These are phyloP conservation scores for Drosophila phalerata DNA, from an alignment of 2,888 invertebrate species.

Conservation along the genomic window DNA sequence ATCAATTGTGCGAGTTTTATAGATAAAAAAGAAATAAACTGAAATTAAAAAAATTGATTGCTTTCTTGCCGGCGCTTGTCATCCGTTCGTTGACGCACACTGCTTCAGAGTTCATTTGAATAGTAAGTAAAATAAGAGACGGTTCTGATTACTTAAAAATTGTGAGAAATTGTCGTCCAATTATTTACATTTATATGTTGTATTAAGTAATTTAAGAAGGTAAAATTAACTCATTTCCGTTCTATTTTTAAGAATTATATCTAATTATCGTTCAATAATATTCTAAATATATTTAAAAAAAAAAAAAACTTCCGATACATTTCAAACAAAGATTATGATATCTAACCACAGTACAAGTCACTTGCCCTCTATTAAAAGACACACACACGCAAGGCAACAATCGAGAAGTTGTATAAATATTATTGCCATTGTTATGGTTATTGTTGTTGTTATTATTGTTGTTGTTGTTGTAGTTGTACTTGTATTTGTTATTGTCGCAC, in stretches of 20 bases:
- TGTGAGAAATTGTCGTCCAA: not conserved
- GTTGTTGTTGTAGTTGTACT: conserved; percentile 12
- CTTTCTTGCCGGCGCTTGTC: conserved; percentile 68
- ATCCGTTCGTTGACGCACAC: conserved; percentile 43
- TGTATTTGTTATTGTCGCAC: conserved; percentile 23
- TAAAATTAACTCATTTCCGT: not conserved
- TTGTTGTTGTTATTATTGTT: conserved; percentile 17
- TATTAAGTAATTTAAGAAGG: not conserved
- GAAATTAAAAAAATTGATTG: conserved; percentile 71
- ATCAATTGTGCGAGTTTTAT: conserved; percentile 35
- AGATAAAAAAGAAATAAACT: conserved; percentile 46
- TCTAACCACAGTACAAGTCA: conserved; percentile 49
- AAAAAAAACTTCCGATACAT: not conserved
- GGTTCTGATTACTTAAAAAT: not conserved
- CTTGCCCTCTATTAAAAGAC: conserved; percentile 20
- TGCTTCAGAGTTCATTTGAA: conserved; percentile 42
- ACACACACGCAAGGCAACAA: conserved; percentile 40
- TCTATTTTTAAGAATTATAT: not conserved
- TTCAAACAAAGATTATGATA: not conserved
- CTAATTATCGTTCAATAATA: not conserved
- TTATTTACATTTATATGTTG: not conserved
- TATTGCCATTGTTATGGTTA: conserved; percentile 41
- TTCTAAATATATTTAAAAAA: not conserved
- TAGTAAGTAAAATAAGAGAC: conserved; percentile 8
- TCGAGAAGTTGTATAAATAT: conserved; percentile 54